phyloP scores from a whole-genome alignment of 2,113 vertebrate genomes.

The Osmerus eperlanus region DNA sequence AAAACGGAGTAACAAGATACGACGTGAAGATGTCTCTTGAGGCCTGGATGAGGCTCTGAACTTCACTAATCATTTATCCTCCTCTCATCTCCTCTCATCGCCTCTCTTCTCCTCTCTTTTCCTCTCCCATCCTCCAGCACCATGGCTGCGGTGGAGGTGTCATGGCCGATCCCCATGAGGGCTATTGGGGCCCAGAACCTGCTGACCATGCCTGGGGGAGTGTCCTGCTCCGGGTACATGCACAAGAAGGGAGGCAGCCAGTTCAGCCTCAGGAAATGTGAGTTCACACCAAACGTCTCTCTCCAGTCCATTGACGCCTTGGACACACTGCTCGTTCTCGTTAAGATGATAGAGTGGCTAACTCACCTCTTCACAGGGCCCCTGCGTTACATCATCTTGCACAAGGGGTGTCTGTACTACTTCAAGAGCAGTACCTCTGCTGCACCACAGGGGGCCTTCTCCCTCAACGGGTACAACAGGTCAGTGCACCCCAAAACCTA shows the following conservation, averaged over 20 bases:
- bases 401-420: conserved; percentile 94
- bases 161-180: conserved; percentile 93
- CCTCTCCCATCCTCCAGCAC: conserved; percentile 62
- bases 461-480: conserved; percentile 96
- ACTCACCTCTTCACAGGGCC: conserved; percentile 77
- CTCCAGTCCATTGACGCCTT: no score
- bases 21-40: no score
- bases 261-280: conserved; percentile 92
- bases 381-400: conserved; percentile 89
- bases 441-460: conserved; percentile 92
- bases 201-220: conserved; percentile 95
- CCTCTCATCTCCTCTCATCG: background rate
- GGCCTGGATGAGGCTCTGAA: background rate
- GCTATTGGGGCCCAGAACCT: conserved; percentile 97
- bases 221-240: conserved; percentile 84
- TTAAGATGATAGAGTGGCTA: background rate
- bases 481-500: conserved; percentile 55
- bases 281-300: conserved; percentile 50
- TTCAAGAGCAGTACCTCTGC: conserved; percentile 94
- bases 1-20: no score
- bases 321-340: no score
- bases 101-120: background rate
- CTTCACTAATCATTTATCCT: background rate
- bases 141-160: conserved; percentile 82
- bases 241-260: conserved; percentile 98